Percentiles rank a stretch among this genome's conserved stretches.
Evolutionary conservation across 1,140 invertebrate species (phyloP).

Genomic region (Microplitis demolitor): DNA sequence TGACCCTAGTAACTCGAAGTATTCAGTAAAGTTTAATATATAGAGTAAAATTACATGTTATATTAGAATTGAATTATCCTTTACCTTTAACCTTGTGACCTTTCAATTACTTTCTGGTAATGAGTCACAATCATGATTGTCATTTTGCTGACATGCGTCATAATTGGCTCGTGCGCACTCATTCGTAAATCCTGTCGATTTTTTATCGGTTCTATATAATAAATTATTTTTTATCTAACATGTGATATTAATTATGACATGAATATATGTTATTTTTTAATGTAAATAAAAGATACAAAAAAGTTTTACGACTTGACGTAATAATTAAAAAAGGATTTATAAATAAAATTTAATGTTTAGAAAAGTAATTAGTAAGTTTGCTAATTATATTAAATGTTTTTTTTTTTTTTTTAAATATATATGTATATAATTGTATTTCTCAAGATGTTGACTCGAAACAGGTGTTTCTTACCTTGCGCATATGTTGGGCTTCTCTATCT

Average conservation of each 20-base stretch:
- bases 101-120: neutral
- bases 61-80: neutral
- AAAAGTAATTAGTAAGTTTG: neutral
- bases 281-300: neutral
- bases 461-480: neutral
- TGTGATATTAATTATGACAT: no score
- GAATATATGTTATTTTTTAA: neutral
- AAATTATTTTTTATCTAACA: neutral
- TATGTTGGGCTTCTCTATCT: neutral
- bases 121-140: constrained; percentile 8
- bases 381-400: neutral
- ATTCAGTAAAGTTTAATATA: no score
- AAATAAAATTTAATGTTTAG: no score
- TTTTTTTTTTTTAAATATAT: neutral
- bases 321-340: no score
- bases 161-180: neutral
- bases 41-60: no score
- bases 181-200: neutral
- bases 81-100: neutral
- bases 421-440: neutral
- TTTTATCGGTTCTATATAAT: neutral
- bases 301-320: neutral
- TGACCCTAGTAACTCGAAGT: no score
- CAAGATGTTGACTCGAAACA: neutral
- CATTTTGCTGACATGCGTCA: constrained; percentile 3